These are phyloP conservation scores for Herpailurus yagouaroundi DNA, from an alignment of 2,113 vertebrate genomes.

Conservation along the genomic window DNA sequence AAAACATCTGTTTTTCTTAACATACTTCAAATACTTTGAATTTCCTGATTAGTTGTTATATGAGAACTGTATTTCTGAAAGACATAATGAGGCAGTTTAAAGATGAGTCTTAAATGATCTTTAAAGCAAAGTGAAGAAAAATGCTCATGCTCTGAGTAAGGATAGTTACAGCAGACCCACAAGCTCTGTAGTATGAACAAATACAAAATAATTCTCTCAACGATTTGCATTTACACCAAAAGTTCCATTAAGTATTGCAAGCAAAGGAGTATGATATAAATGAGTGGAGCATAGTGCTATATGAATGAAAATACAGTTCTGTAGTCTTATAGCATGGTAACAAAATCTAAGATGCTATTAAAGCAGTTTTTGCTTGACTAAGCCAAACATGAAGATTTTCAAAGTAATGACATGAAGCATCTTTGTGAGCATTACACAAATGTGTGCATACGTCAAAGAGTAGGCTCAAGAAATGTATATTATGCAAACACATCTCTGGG, in stretches of 20 bases:
- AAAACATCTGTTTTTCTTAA: constrained; percentile 76
- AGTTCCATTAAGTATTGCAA: constrained; percentile 12
- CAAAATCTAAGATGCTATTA: constrained; percentile 11
- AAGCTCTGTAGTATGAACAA: background rate
- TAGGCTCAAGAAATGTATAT: background rate
- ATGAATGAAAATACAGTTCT: background rate
- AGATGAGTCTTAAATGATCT: constrained; percentile 69
- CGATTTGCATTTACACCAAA: background rate
- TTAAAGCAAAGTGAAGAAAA: constrained; percentile 65
- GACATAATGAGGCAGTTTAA: constrained; percentile 74
- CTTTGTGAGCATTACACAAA: background rate
- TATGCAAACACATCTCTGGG: background rate
- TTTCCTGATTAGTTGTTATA: constrained; percentile 75
- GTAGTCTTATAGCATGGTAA: background rate
- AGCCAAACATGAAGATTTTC: constrained; percentile 6
- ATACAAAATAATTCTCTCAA: constrained; percentile 36
- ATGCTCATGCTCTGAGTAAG: constrained; percentile 21
- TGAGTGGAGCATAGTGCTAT: background rate
- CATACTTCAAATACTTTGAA: constrained; percentile 71
- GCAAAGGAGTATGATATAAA: background rate
- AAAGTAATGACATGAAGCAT: constrained; percentile 16
- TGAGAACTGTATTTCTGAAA: constrained; percentile 68
- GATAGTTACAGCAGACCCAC: constrained; percentile 17
- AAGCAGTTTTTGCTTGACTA: constrained; percentile 20
- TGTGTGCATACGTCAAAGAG: background rate